A percentile compares a stretch with the other conserved stretches of the same genome.
These are phyloP conservation scores for Armadillidium nasatum DNA, from an alignment of 1,140 invertebrate species.

Conservation along the genomic window DNA sequence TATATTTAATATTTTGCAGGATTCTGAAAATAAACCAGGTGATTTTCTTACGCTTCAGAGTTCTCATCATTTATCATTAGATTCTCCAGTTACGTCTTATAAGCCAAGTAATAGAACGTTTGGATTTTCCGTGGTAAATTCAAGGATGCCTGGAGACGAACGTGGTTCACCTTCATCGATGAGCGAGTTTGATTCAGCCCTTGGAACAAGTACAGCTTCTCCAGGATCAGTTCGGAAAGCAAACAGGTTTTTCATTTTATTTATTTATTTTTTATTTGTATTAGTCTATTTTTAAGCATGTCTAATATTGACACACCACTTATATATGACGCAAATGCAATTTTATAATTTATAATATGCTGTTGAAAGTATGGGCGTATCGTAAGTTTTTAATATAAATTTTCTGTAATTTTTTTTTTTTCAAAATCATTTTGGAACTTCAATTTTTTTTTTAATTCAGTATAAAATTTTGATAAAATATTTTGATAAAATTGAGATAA, in stretches of 20 bases:
- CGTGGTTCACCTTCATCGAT: conserved; percentile 37
- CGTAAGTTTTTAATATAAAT: no score
- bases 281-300: no score
- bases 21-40: not conserved
- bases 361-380: no score
- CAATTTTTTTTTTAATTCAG: no score
- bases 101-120: not conserved
- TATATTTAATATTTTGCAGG: not conserved
- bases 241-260: conserved; percentile 38
- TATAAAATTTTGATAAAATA: no score
- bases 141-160: conserved; percentile 37
- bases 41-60: not conserved
- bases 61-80: not conserved
- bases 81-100: not conserved
- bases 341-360: no score
- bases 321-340: no score
- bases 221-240: conserved; percentile 44
- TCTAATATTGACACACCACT: no score
- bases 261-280: no score
- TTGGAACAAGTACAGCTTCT: conserved; percentile 44
- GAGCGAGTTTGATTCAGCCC: conserved; percentile 45
- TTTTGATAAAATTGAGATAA: not conserved
- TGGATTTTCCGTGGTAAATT: not conserved
- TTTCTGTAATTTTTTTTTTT: no score
- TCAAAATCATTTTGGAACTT: no score